Base-by-base conservation (phyloP, 2,113 vertebrate species). In the Vidua chalybeata region DNA sequence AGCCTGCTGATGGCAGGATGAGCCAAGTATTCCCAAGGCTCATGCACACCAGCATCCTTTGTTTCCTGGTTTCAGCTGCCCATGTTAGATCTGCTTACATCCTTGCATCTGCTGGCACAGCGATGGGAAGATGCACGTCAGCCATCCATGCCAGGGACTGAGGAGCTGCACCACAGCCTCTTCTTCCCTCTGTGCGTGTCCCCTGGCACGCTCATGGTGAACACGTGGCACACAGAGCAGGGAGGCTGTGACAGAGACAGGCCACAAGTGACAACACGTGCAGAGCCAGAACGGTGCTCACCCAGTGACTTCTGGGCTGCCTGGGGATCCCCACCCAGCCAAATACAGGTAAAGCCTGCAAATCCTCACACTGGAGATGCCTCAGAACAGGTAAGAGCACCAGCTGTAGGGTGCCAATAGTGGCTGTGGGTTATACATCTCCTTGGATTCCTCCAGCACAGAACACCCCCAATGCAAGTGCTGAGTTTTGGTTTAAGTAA, bases 1-100 rank as follows among this genome's bases (percentile, higher is more conserved):
- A 97, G 94, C 95, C 95, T 97, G 97, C 95, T 96, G 93, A 96
- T 94, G 96, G 96, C 97, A 97, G 97, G 96, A 98, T 94, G 92
- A 93, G 95, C 92, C 97, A 95, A 97, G 95, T 93, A 96, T 95
- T 98, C 95, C 95, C 96, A 75, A 97, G 96, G 94, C 96, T 96
- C 93, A 14, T 28, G 80, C 93, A 97, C 93, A 95, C 88, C 94
- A 95, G 78, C 33, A 17, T 96, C 95, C 95, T 96, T 97, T 92
- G 94, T 96, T 96, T 84, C 87, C 82, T 89, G 90, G 78, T 88
- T 96, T 94, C 92, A 95, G 89, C 92, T 93, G 88, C 89, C 94
- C 94, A 23, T 15, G 75, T 93, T 55, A 52, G 96, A 93, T 93
- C 87, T 93, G 90, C 95, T 95, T 13, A n/a, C 83, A 64, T 51